Base-by-base conservation (phyloP, 2,113 vertebrate genomes). In the Jaculus jaculus region DNA sequence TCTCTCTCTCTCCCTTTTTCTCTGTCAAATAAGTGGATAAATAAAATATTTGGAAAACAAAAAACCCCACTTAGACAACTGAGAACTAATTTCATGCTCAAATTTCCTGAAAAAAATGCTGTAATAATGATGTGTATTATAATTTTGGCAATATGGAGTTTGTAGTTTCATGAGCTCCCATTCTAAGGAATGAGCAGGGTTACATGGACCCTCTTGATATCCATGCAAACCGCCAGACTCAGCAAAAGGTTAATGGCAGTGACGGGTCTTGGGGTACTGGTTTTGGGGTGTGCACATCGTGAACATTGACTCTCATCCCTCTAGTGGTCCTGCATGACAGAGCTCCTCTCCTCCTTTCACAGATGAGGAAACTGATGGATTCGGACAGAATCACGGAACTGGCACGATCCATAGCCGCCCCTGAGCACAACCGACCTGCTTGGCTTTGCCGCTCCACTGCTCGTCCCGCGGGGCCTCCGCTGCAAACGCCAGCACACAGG, bases 381-480 rank as follows among this genome's bases (percentile, higher is more conserved):
- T 28, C 24, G 68, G 13, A 30, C 37, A 7, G n/a, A 54, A 3
- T 13, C 21, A 17, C 4, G 2, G 26, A 39, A 69, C 28, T 2
- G 79, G 11, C 21, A 3, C 30, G 68, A 16, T 42, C 60, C 39
- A 20, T 61, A 61, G 30, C 74, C 13, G 4, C 2, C 5, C 9
- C 30, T 3, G 9, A 68, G 34, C 9, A 26, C 39, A 21, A 34
- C 61, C 16, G 54, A 74, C 15, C 39, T 7, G 21, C 1, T 3
- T 11, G 28, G 21, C 9, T 10, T n/a, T 17, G 24, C 2, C 28
- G 18, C 26, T 10, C 20, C 17, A 7, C 2, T 0, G 4, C 23
- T 63, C 28, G 47, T 23, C n/a, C n/a, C 54, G 34, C 42, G 34
- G 0, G 21, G 26, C 51, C 30, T 28, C 0, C 0, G 47, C 7